Conservation (phyloP, 1,140 invertebrate species). For the Trypoxylus dichotomus region DNA sequence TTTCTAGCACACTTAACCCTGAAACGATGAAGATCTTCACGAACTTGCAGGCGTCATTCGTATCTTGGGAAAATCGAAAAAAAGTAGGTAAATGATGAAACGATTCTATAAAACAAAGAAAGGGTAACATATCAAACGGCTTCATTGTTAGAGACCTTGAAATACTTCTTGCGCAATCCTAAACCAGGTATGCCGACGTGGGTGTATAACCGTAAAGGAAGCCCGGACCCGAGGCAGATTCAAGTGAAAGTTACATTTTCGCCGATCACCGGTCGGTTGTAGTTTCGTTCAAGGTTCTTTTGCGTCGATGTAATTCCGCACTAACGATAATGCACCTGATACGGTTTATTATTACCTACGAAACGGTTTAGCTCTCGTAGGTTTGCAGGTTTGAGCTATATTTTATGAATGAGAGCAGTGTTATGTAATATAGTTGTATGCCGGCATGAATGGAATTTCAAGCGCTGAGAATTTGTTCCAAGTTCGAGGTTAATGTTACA, state of each 20-base stretch:
- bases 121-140: too few species aligned
- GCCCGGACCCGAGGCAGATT: background rate
- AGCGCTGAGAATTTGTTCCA: background rate
- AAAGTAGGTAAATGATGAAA: too few species aligned
- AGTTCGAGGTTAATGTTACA: background rate
- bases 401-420: slow-evolving; percentile 2
- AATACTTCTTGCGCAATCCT: background rate
- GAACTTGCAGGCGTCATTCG: too few species aligned
- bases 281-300: background rate
- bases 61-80: too few species aligned
- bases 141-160: too few species aligned
- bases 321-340: background rate
- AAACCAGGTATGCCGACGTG: background rate
- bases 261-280: background rate
- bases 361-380: background rate
- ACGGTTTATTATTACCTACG: background rate
- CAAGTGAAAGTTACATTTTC: background rate
- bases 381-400: background rate
- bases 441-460: background rate
- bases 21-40: too few species aligned
- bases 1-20: too few species aligned
- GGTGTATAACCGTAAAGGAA: background rate
- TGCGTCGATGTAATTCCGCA: background rate
- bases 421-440: background rate
- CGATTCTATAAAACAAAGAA: too few species aligned